Base-by-base conservation (phyloP, 2,113 vertebrate genomes). In the Tauraco erythrolophus region DNA sequence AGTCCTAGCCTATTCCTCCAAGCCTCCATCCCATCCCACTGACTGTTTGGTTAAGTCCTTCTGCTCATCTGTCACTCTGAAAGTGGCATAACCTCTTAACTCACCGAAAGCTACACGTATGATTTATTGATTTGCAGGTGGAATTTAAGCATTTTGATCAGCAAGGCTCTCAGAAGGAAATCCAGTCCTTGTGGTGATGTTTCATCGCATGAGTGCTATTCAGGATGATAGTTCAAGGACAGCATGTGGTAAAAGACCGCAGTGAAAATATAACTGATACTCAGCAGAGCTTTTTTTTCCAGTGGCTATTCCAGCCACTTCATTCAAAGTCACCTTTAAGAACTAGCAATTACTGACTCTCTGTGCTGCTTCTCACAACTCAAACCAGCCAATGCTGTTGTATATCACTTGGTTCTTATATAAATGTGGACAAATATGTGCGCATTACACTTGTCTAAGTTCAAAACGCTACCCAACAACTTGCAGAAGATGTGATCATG, bases 281-380 rank as follows among this genome's bases (percentile, higher is more conserved):
- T 82, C 25, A 77, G 23, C 24, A 43, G 43, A 88, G 43, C 31
- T 68, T 75, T 91, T 51, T 81, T 62, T 78, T 3, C 39, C 56
- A 62, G 60, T 45, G 53, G 72, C 37, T 84, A 19, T 75, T 89
- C 46, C 27, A 75, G 57, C 18, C 4, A 18, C 33, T 84, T 78
- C 4, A 45, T 50, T 84, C 46, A 39, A 94, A 95, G 45, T 93
- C 64, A 87, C 68, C 58, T 87, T 91, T 89, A 37, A 58, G 56
- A 91, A 87, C 6, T 18, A 68, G n/a, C 48, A 54, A 6, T 89
- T 91, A 69, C 37, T 78, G 69, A 37, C 33, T 69, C 65, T 75
- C 35, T 45, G 0, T 50, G 25, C 21, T 83, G 18, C 9, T 96
- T 65, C 54, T 88, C 11, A 35, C 37, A 46, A 19, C 27, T 54